phyloP scores from a whole-genome alignment of 2,888 invertebrate genomes.

The Lycaena phlaeas region DNA sequence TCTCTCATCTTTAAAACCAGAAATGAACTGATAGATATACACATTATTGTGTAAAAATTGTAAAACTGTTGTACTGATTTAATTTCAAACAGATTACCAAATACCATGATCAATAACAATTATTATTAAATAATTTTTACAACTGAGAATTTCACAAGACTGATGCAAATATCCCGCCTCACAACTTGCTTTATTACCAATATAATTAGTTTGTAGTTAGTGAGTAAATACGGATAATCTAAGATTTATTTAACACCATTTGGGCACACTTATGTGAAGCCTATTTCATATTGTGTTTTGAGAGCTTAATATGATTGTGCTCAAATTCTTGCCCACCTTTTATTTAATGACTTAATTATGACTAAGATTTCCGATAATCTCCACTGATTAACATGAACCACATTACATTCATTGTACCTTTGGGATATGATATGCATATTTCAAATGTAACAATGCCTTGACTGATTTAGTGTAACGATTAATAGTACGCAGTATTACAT shows the following conservation, averaged over 20 bases:
- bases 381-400: conserved; percentile 2
- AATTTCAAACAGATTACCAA: conserved; percentile 63
- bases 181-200: conserved; percentile 74
- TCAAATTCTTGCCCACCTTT: conserved; percentile 40
- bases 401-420: conserved; percentile 32
- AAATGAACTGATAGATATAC: conserved; percentile 56
- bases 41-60: conserved; percentile 16
- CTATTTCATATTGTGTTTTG: conserved; percentile 6
- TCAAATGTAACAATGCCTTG: conserved; percentile 50
- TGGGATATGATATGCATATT: conserved; percentile 33
- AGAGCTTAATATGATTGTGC: conserved; percentile 28
- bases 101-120: conserved; percentile 45
- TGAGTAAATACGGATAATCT: conserved; percentile 38
- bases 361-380: conserved; percentile 8
- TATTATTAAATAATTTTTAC: conserved; percentile 65
- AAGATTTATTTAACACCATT: conserved; percentile 4
- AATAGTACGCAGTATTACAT: conserved; percentile 67
- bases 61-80: conserved; percentile 25
- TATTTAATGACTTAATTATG: conserved; percentile 32
- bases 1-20: conserved; percentile 60
- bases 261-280: conserved; percentile 2
- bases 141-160: conserved; percentile 71
- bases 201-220: conserved; percentile 59
- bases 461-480: conserved; percentile 58
- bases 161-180: conserved; percentile 74